phyloP scores from a whole-genome alignment of 2,888 invertebrate genomes.

The Macrosoma leucophasiata region DNA sequence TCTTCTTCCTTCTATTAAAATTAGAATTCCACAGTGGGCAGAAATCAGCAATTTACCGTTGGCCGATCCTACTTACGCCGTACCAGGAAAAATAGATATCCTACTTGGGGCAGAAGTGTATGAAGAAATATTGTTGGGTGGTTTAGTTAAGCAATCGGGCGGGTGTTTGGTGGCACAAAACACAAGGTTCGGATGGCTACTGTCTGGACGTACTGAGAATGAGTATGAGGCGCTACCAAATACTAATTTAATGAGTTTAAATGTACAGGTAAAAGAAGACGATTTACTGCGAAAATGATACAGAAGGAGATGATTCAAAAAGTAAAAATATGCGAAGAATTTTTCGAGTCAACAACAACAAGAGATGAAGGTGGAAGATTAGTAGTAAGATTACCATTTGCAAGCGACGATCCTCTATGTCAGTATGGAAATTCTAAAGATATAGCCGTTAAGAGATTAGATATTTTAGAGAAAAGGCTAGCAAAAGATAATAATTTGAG shows the following conservation, averaged over 20 bases:
- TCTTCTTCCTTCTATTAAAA: conserved; percentile 14
- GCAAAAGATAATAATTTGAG: conserved; percentile 9
- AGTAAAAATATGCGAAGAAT: not conserved
- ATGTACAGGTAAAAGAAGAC: conserved; percentile 14
- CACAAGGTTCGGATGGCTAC: conserved; percentile 22
- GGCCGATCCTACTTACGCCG: conserved; percentile 19
- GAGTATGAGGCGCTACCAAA: no score
- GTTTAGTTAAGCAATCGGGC: conserved; percentile 11
- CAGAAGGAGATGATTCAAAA: not conserved
- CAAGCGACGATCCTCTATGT: not conserved
- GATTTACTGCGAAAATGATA: conserved; percentile 10
- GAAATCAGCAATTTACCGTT: conserved; percentile 12
- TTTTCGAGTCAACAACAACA: not conserved
- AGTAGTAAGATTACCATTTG: not conserved
- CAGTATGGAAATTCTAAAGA: not conserved
- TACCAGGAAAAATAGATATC: conserved; percentile 20
- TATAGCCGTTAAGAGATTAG: not conserved
- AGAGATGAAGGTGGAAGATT: not conserved
- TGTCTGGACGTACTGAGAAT: no score
- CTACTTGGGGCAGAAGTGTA: conserved; percentile 27
- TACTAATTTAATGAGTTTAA: conserved; percentile 8
- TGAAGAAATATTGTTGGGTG: conserved; percentile 18
- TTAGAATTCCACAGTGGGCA: conserved; percentile 12
- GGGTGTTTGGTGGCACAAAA: conserved; percentile 17
- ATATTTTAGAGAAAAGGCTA: conserved; percentile 17